phyloP scores from a whole-genome alignment of 2,888 invertebrate species.

The Eubasilissa splendida region DNA sequence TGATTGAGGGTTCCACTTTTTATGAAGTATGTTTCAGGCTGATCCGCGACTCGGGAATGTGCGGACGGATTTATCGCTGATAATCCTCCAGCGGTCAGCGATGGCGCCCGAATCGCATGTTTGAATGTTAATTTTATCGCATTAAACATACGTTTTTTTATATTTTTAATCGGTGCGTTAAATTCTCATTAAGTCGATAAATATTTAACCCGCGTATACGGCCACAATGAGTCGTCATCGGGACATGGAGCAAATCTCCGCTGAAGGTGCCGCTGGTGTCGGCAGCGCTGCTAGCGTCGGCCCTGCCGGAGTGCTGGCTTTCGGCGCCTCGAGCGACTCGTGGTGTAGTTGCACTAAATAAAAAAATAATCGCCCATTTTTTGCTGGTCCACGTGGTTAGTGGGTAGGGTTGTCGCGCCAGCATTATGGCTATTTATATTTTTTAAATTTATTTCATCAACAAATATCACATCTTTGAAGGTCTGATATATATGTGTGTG shows the following conservation, averaged over 20 bases:
- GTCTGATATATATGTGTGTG: too few relatives aligned
- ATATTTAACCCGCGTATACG: constrained; percentile 56
- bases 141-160: constrained; percentile 24
- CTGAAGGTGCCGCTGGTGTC: constrained; percentile 32
- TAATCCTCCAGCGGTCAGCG: background rate
- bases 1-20: too few relatives aligned
- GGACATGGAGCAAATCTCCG: constrained; percentile 57
- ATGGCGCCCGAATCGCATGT: constrained; percentile 25
- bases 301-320: background rate
- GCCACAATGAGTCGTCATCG: constrained; percentile 57
- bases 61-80: too few relatives aligned
- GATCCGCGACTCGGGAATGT: too few relatives aligned
- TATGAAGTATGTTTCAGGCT: too few relatives aligned
- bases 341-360: background rate
- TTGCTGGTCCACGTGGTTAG: too few relatives aligned
- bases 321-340: constrained; percentile 9
- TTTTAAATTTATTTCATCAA: too few relatives aligned
- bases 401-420: too few relatives aligned
- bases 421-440: too few relatives aligned
- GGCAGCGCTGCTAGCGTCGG: background rate
- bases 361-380: too few relatives aligned
- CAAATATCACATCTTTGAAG: too few relatives aligned
- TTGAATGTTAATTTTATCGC: constrained; percentile 28
- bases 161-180: constrained; percentile 56
- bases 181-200: constrained; percentile 59